Percentiles rank a stretch among this genome's conserved stretches.
phyloP scores from a whole-genome alignment of 2,797 vertebrate species.

The Nothura maculosa region DNA sequence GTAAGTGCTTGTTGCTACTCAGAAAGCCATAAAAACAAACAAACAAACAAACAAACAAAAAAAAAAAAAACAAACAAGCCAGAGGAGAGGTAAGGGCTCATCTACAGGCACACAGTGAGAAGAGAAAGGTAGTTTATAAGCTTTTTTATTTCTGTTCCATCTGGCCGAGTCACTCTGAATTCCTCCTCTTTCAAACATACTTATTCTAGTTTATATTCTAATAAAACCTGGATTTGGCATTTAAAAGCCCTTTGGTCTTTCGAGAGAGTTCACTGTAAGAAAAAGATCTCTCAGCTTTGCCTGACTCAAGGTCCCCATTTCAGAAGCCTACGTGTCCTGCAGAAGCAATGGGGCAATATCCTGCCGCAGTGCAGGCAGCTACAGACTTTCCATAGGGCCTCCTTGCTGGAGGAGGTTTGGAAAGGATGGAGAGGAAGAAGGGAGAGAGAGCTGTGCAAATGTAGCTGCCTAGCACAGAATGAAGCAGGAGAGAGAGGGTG shows the following conservation, averaged over 20 bases:
- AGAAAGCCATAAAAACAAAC: neutral
- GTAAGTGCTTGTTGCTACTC: neutral
- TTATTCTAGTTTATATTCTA: conserved; percentile 16
- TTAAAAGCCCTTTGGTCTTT: neutral
- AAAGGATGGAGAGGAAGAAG: neutral
- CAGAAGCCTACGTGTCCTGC: neutral
- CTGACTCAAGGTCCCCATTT: neutral
- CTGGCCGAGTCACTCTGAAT: neutral
- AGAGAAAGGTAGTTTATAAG: neutral
- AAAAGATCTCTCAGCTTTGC: fast-evolving
- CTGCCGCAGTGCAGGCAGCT: fast-evolving
- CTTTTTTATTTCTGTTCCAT: neutral
- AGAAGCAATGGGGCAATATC: fast-evolving
- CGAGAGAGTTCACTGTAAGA: neutral
- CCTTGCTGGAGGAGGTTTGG: neutral
- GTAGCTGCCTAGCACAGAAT: neutral
- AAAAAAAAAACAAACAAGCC: neutral
- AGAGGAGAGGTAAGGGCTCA: neutral
- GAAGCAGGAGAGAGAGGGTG: neutral
- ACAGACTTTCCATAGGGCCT: neutral
- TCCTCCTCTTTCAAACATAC: neutral
- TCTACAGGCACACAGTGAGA: neutral
- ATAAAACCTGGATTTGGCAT: neutral
- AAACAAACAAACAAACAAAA: too few species aligned
- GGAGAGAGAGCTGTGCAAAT: neutral